Evolutionary conservation across 2,113 vertebrate species (phyloP).

Genomic region (Hiodon tergisus): DNA sequence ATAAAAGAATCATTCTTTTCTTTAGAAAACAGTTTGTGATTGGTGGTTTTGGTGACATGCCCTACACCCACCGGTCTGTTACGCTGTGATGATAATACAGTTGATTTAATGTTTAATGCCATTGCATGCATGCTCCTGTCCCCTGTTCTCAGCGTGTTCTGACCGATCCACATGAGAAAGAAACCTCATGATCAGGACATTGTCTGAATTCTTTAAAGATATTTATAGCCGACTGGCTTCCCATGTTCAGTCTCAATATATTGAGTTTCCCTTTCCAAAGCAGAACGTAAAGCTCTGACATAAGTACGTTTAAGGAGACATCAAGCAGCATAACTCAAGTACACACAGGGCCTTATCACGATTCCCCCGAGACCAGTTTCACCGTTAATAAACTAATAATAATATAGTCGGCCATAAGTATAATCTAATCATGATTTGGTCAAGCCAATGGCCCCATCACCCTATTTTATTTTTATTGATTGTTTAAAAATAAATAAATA

Average conservation of each 20-base stretch:
- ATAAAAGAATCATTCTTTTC: no score
- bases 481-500: no score
- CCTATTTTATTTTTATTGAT: no score
- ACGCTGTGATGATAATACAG: no score
- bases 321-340: not conserved
- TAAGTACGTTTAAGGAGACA: slow-evolving; percentile 1
- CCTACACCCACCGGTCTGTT: no score
- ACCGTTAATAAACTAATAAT: not conserved
- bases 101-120: not conserved
- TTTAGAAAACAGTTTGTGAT: no score
- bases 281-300: slow-evolving; percentile 18
- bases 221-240: slow-evolving; percentile 3
- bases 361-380: not conserved
- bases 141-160: no score
- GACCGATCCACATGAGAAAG: not conserved
- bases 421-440: not conserved
- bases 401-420: not conserved
- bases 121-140: no score
- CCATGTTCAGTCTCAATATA: slow-evolving; percentile 6
- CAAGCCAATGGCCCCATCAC: no score
- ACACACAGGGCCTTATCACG: slow-evolving; percentile 14
- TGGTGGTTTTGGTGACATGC: no score
- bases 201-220: slow-evolving; percentile 10
- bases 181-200: slow-evolving; percentile 9
- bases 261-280: slow-evolving; percentile 27